Conservation (phyloP, 2,797 vertebrate genomes). For the Sphenodon punctatus region DNA sequence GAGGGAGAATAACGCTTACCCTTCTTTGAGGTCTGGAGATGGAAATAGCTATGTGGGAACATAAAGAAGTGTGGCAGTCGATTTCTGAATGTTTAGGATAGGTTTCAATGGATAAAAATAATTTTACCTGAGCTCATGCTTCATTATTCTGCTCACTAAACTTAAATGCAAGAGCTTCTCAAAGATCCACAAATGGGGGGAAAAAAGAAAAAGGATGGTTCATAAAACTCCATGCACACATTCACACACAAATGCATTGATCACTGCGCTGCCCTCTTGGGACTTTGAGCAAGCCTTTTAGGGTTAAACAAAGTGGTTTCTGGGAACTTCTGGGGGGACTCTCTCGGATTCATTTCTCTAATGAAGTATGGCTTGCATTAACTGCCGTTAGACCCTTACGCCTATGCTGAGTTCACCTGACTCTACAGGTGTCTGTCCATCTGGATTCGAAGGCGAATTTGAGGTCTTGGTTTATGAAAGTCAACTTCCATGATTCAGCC, state of each 20-base stretch:
- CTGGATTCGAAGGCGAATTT: not conserved
- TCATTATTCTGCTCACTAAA: not conserved
- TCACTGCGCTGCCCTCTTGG: not conserved
- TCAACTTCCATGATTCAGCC: not conserved
- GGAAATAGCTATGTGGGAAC: not conserved
- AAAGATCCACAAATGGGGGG: not conserved
- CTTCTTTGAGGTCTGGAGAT: not conserved
- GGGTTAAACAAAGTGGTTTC: no score
- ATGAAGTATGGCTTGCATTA: not conserved
- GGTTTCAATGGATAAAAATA: no score
- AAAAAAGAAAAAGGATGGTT: not conserved
- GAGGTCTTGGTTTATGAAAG: not conserved
- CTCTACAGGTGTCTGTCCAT: not conserved
- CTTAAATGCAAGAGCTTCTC: not conserved
- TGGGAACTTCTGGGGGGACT: no score
- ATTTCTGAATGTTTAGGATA: not conserved
- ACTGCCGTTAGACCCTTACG: not conserved
- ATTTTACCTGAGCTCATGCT: not conserved
- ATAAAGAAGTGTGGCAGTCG: not conserved
- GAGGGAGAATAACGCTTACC: not conserved
- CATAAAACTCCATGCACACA: not conserved
- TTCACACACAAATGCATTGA: not conserved
- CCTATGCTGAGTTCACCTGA: not conserved
- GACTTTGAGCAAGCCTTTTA: not conserved
- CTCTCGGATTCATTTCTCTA: slow-evolving; percentile 22